Evolutionary conservation across 2,113 vertebrate species (phyloP), one percentile per base, ranked within the genome.

Genomic region (Leptobrachium leishanense): DNA sequence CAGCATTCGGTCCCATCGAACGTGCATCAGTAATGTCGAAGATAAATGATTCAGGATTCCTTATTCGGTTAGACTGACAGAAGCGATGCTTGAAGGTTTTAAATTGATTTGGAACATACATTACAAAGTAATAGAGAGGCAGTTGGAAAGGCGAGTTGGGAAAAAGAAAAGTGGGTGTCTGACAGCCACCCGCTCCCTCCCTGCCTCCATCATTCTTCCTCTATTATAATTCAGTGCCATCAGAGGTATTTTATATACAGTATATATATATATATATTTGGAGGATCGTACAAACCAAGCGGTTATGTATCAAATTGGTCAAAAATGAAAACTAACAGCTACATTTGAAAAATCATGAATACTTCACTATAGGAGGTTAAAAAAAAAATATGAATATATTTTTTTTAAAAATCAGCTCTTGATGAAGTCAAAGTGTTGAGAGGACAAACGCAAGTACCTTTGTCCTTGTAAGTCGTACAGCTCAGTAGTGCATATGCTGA

Each of bases 21-120:
- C n/a, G 43, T 59, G 39, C 59, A 78, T 79, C 74, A 43, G 43
- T 6, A 67, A 31, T 76, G 57, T 39, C 54, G 64, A 3, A 50
- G 76, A 0, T 0, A 68, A 72, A 64, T 43, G 76, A 81, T 72
- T 74, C 63, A 82, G 83, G 43, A 68, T 71, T 68, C 54, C 64
- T 2, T 71, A 15, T 85, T 75, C 81, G 83, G 43, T 86, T 84
- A 83, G 40, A 10, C 43, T 12, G 83, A 82, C 64, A 75, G 83
- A 84, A 84, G 75, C 40, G 64, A 66, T 0, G 2, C 78, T 81
- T 43, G 15, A 76, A 84, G 87, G 82, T 67, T 81, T 84, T 12
- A 77, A 39, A 74, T 71, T 54, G 42, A 72, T 55, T 44, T 39
- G 13, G 74, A 64, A 64, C 3, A 8, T 43, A 74, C 64, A 62